Conservation (phyloP, 2,113 vertebrate species). For the Sakesphorus luctuosus region DNA sequence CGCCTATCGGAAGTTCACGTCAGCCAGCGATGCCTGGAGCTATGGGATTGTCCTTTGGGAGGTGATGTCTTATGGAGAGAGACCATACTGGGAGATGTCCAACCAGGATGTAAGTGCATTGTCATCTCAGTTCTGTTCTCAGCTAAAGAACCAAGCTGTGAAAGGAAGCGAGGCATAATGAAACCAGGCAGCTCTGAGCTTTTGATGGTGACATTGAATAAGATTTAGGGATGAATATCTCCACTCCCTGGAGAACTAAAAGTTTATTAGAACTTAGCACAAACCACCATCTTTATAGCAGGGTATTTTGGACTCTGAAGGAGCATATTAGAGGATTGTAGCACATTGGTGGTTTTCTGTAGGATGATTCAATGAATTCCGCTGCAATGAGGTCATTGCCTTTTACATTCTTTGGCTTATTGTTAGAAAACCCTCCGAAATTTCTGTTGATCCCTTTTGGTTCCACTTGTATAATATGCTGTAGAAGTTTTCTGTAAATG, state of each 20-base stretch:
- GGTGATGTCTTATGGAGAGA: constrained; percentile 97
- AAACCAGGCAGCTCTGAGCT: constrained; percentile 60
- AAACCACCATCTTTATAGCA: neutral
- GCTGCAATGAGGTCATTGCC: neutral
- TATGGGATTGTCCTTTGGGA: constrained; percentile 98
- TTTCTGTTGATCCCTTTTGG: constrained; percentile 16
- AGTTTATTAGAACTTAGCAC: neutral
- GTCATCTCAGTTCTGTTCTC: constrained; percentile 22
- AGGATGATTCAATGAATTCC: neutral
- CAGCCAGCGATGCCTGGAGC: constrained; percentile 96
- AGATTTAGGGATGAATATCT: neutral
- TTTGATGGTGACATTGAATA: constrained; percentile 32
- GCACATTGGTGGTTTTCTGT: neutral
- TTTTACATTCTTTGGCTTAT: neutral
- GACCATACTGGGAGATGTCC: constrained; percentile 99
- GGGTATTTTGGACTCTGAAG: neutral
- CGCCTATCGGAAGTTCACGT: constrained; percentile 97
- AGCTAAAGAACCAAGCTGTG: constrained; percentile 57
- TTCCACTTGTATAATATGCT: constrained; percentile 5
- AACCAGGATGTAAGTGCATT: constrained; percentile 95
- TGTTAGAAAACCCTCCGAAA: constrained; percentile 14
- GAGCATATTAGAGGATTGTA: neutral
- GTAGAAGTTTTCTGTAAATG: neutral
- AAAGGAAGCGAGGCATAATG: constrained; percentile 60
- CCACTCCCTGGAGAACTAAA: neutral